Percentiles rank a stretch among this genome's conserved stretches.
Evolutionary conservation across 2,888 invertebrate species (phyloP).

Genomic region (Coelopa pilipes): DNA sequence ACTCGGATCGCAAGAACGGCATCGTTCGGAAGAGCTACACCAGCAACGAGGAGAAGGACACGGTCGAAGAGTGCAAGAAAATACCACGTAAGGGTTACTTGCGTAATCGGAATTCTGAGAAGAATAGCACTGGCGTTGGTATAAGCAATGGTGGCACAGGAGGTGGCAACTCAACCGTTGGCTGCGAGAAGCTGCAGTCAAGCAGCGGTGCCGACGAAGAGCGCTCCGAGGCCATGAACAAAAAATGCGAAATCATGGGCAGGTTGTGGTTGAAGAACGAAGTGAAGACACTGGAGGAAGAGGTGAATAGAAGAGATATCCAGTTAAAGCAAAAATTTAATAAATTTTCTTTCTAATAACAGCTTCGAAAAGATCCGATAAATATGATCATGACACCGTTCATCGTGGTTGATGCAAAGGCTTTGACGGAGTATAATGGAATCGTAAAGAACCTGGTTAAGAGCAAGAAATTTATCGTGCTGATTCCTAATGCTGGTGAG

Average conservation of each 20-base stretch:
- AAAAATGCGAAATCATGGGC: slow-evolving; percentile 76
- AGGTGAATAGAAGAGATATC: slow-evolving; percentile 64
- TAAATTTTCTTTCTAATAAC: slow-evolving; percentile 32
- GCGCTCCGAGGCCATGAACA: slow-evolving; percentile 62
- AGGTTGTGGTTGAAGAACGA: slow-evolving; percentile 90
- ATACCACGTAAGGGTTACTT: slow-evolving; percentile 65
- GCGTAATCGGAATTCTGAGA: slow-evolving; percentile 63
- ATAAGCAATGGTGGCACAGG: slow-evolving; percentile 46
- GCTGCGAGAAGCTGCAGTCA: slow-evolving; percentile 60
- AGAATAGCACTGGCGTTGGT: slow-evolving; percentile 48
- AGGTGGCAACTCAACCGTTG: slow-evolving; percentile 56
- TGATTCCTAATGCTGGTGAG: slow-evolving; percentile 89
- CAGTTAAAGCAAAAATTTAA: neutral
- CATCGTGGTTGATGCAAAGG: slow-evolving; percentile 87
- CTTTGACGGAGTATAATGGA: slow-evolving; percentile 79
- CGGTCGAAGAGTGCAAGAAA: slow-evolving; percentile 64
- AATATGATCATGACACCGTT: slow-evolving; percentile 78
- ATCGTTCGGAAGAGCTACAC: slow-evolving; percentile 65
- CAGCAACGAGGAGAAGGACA: slow-evolving; percentile 66
- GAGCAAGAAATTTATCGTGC: slow-evolving; percentile 84
- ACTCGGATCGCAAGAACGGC: slow-evolving; percentile 64
- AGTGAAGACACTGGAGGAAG: slow-evolving; percentile 85
- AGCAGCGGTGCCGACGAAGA: slow-evolving; percentile 66
- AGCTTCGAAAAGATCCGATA: slow-evolving; percentile 61
- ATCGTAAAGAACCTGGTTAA: slow-evolving; percentile 85